phyloP scores from a whole-genome alignment of 2,888 invertebrate species.

The Ichneumoninae sp. region DNA sequence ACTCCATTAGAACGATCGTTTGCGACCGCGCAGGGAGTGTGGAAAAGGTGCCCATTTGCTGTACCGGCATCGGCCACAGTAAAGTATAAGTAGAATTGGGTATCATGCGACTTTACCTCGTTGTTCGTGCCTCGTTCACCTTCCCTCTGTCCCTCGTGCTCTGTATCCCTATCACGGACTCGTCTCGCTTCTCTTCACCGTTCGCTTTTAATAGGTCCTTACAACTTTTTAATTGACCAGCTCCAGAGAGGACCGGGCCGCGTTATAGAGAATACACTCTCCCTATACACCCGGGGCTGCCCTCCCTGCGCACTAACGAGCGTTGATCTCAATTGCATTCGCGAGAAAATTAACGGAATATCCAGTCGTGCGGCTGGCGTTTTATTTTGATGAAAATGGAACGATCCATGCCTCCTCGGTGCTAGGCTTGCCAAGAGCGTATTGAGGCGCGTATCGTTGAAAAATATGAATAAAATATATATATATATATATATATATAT shows the following conservation, averaged over 20 bases:
- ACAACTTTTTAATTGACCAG: conserved; percentile 72
- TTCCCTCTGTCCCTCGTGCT: conserved; percentile 38
- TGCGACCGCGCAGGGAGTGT: conserved; percentile 49
- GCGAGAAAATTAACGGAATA: conserved; percentile 58
- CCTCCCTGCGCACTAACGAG: conserved; percentile 63
- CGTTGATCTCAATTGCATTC: conserved; percentile 70
- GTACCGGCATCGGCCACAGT: conserved; percentile 20
- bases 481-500: background rate
- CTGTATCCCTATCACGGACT: conserved; percentile 62
- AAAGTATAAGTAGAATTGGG: conserved; percentile 56
- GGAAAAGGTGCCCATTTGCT: conserved; percentile 38
- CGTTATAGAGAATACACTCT: conserved; percentile 53
- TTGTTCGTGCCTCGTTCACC: conserved; percentile 58
- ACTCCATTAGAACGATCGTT: conserved; percentile 64
- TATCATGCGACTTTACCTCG: conserved; percentile 57
- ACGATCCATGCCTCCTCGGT: conserved; percentile 22
- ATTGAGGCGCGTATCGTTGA: background rate
- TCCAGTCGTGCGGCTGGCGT: conserved; percentile 50
- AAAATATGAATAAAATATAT: conserved; percentile 7
- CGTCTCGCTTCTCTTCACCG: conserved; percentile 63
- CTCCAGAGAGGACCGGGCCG: conserved; percentile 63
- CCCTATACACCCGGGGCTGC: conserved; percentile 4
- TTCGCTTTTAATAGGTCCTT: conserved; percentile 71
- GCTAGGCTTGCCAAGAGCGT: conserved; percentile 23
- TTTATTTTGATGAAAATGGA: conserved; percentile 59